Evolutionary conservation across 2,888 invertebrate genomes (phyloP).

Genomic region (Parasteatoda lunata): DNA sequence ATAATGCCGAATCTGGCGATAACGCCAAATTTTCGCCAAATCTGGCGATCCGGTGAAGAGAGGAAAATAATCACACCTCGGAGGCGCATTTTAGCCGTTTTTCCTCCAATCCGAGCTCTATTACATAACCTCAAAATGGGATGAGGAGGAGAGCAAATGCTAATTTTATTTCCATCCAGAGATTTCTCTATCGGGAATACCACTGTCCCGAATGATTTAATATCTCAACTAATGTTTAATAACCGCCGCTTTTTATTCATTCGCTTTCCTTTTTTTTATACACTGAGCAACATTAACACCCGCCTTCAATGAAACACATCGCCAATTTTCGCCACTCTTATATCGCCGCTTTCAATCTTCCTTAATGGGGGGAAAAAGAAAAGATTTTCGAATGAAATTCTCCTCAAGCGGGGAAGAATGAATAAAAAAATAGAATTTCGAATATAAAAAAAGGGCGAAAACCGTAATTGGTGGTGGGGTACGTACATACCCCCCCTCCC

Average conservation of each 20-base stretch:
- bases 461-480: too few species aligned
- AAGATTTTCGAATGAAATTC: not conserved
- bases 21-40: slow-evolving; percentile 19
- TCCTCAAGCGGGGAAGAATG: not conserved
- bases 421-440: not conserved
- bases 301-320: slow-evolving; percentile 1
- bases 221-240: slow-evolving; percentile 65
- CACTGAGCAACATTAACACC: not conserved
- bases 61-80: slow-evolving; percentile 56
- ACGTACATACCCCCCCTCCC: too few species aligned
- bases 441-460: too few species aligned
- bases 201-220: slow-evolving; percentile 59
- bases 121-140: slow-evolving; percentile 59
- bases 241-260: slow-evolving; percentile 20
- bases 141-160: slow-evolving; percentile 57
- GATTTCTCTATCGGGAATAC: slow-evolving; percentile 62
- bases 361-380: not conserved
- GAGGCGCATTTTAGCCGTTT: slow-evolving; percentile 60
- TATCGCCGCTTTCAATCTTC: not conserved
- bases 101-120: slow-evolving; percentile 63
- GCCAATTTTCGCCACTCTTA: slow-evolving; percentile 5
- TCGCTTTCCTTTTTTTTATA: not conserved
- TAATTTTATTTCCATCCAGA: slow-evolving; percentile 68
- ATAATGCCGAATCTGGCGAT: slow-evolving; percentile 26
- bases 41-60: too few species aligned